These are phyloP conservation scores for Gymnoscopelus microlampas DNA, from an alignment of 2,797 vertebrate genomes.

Conservation along the genomic window DNA sequence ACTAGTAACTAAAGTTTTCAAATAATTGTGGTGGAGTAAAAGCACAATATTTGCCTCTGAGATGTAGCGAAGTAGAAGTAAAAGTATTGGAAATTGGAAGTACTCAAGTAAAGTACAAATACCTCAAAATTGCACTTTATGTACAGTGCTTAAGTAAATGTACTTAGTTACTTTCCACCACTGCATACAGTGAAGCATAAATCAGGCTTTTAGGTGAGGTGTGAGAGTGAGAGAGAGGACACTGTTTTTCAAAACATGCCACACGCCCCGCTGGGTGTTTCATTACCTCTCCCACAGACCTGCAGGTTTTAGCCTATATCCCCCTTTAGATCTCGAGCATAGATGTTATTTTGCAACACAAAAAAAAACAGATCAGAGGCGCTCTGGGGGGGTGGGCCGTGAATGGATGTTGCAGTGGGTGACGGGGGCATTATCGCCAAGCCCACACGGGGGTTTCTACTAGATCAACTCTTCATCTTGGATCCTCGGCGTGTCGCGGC, in stretches of 20 bases:
- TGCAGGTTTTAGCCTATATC: not conserved
- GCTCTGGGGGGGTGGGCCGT: not conserved
- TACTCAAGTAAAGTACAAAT: too few species aligned
- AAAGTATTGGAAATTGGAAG: too few species aligned
- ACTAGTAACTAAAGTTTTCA: too few species aligned
- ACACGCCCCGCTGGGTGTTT: constrained; percentile 15
- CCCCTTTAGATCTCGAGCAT: not conserved
- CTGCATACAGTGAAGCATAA: too few species aligned
- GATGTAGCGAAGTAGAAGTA: too few species aligned
- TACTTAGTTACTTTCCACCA: too few species aligned
- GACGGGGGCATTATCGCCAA: not conserved
- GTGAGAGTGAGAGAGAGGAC: constrained; percentile 64
- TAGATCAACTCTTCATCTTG: not conserved
- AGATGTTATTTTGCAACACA: not conserved
- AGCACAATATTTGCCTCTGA: too few species aligned
- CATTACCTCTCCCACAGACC: not conserved
- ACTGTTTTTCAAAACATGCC: constrained; percentile 13
- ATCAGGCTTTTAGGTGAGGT: constrained; percentile 59
- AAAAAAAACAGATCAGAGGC: not conserved
- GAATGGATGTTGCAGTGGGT: not conserved
- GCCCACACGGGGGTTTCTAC: not conserved
- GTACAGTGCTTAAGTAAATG: too few species aligned
- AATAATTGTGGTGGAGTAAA: too few species aligned
- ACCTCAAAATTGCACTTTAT: too few species aligned
- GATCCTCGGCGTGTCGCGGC: not conserved